Evolutionary conservation across 2,113 vertebrate species (phyloP), one percentile per base, ranked within the genome.

Genomic region (Xenopus tropicalis): DNA sequence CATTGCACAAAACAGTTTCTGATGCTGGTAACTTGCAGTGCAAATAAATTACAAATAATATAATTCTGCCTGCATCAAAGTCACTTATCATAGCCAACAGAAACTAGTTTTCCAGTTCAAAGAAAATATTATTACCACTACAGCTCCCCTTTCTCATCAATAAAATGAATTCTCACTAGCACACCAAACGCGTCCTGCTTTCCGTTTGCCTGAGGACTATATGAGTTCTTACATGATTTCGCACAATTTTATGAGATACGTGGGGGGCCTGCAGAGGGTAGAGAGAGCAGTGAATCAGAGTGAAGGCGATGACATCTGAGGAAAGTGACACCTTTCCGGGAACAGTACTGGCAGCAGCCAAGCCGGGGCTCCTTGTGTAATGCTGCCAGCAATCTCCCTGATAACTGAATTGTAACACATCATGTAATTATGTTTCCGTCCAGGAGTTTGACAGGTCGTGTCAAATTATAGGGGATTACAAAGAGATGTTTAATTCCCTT

Each of bases 271-370:
- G 24, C n/a, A 54, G 12, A 62, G 66, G 57, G 58, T 25, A 62
- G 14, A 69, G 37, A 59, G 23, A 75, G 58, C 23, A 59, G 51
- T 61, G 65, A 74, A 54, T 74, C 65, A 74, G 56, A 23, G 24
- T 62, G 20, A 61, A 67, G 72, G 65, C 25, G 58, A 75, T 75
- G 72, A 69, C 58, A 69, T 75, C 29, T 21, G 16, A 46, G 72
- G 65, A 75, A 69, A 75, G 46, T 69, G 65, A 75, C 72, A 75
- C 66, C 72, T 75, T 75, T 59, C 66, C 65, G 57, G 72, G 65
- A 69, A 75, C 24, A 37, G 43, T n/a, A 43, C 58, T 69, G 65
- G 66, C 65, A 68, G 46, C 25, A 37, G 65, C 10, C n/a, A n/a
- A 52, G 56, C 1, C 2, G 48, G n/a, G 14, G 24, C n/a, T 75